Evolutionary conservation across 2,113 vertebrate species (phyloP), one percentile per base, ranked within the genome.

Genomic region (Sylvilagus bachmani): DNA sequence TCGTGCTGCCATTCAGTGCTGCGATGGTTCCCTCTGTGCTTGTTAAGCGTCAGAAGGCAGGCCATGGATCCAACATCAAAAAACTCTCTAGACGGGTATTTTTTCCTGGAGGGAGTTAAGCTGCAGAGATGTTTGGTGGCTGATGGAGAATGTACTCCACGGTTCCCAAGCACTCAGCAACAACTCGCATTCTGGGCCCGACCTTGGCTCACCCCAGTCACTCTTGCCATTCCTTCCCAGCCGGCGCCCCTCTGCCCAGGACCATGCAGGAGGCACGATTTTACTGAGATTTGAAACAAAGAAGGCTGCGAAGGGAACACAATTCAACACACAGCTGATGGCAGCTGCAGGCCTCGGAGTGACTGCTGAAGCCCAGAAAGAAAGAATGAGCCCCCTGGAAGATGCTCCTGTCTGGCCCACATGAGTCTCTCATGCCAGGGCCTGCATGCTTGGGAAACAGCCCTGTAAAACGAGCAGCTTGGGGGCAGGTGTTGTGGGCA

Each of bases 271-370:
- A 53, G 84, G 70, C 55, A 44, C 33, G n/a, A n/a, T 73, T 87
- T 44, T 55, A 10, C 66, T n/a, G 17, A 89, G 78, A 38, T n/a
- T 71, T 84, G 67, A 90, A 61, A 82, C 31, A 27, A 67, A 79
- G 77, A 62, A 25, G 38, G 19, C 74, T n/a, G 8, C 10, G 0
- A 33, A 67, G 55, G 58, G 44, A 71, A 25, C 21, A 25, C 66
- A 17, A 3, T 10, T 9, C 1, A 3, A 31, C 13, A 36, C 64
- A 44, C 12, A 2, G 58, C 64, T 5, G 0, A 51, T 0, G 0
- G 38, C 55, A 31, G 38, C 31, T 16, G 61, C 49, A 25, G 64
- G 51, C 55, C 29, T 0, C 1, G 22, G 44, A 8, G 17, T 6
- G 49, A 11, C 58, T 24, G 27, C 58, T 0, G 2, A 33, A 24